Evolutionary conservation across 2,113 vertebrate genomes (phyloP).

Genomic region (Procavia capensis): DNA sequence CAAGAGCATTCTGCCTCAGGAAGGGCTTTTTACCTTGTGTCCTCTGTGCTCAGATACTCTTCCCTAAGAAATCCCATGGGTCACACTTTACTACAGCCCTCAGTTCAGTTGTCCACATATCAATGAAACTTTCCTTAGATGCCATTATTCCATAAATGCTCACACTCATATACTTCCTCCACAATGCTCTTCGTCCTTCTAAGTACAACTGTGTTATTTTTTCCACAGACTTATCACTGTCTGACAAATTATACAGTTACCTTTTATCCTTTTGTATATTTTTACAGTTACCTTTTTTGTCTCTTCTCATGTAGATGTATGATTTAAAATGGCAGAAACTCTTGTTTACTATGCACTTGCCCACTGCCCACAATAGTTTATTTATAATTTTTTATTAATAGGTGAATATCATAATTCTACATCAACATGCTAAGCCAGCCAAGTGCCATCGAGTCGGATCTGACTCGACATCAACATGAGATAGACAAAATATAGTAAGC

Average conservation of each 20-base stretch:
- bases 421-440: too few relatives aligned
- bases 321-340: not conserved
- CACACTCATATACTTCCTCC: not conserved
- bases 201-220: not conserved
- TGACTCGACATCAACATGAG: too few relatives aligned
- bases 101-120: not conserved
- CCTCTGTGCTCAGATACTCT: not conserved
- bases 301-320: not conserved
- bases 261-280: not conserved
- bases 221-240: not conserved
- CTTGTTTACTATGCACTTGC: not conserved
- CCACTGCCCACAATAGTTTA: not conserved
- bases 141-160: not conserved
- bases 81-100: not conserved
- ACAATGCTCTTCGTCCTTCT: not conserved
- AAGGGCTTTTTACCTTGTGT: not conserved
- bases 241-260: not conserved
- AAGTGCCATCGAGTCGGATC: too few relatives aligned
- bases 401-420: not conserved
- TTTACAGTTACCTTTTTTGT: not conserved
- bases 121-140: not conserved
- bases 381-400: not conserved
- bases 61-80: not conserved
- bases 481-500: not conserved
- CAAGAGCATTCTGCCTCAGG: not conserved